phyloP scores from a whole-genome alignment of 1,140 invertebrate species.

The Trissolcus basalis region DNA sequence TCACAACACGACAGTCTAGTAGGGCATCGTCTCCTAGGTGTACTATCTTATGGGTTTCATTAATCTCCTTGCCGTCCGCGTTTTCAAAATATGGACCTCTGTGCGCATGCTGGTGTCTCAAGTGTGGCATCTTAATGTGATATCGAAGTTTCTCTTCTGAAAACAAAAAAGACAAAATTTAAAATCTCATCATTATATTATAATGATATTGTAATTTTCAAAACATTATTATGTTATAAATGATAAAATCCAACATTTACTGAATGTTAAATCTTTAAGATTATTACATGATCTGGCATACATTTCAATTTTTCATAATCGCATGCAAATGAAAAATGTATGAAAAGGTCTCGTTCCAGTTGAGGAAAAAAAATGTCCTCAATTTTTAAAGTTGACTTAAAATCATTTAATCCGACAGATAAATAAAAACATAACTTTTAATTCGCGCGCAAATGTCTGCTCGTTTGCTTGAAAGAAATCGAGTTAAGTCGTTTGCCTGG shows the following conservation, averaged over 20 bases:
- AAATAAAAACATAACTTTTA: background rate
- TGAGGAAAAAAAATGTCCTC: too few species aligned
- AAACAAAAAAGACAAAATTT: slow-evolving; percentile 18
- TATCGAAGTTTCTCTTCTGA: slow-evolving; percentile 27
- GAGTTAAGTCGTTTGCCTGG: background rate
- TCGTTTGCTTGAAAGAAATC: background rate
- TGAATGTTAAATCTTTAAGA: too few species aligned
- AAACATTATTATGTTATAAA: too few species aligned
- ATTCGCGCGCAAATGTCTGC: background rate
- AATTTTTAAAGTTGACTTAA: background rate
- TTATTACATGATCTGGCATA: too few species aligned
- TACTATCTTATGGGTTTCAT: slow-evolving; percentile 69
- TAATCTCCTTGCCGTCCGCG: slow-evolving; percentile 76
- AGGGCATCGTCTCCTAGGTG: slow-evolving; percentile 75
- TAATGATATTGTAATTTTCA: too few species aligned
- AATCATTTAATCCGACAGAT: background rate
- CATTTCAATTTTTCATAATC: too few species aligned
- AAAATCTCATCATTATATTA: background rate
- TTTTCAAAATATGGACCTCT: slow-evolving; percentile 87
- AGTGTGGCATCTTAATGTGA: slow-evolving; percentile 64
- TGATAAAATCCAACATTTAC: too few species aligned
- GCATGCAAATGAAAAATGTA: too few species aligned
- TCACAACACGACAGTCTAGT: slow-evolving; percentile 76
- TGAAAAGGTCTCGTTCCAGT: too few species aligned
- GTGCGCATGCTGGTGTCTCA: slow-evolving; percentile 71